Base-by-base conservation (phyloP, 2,797 vertebrate genomes). In the Harpagifer antarcticus region DNA sequence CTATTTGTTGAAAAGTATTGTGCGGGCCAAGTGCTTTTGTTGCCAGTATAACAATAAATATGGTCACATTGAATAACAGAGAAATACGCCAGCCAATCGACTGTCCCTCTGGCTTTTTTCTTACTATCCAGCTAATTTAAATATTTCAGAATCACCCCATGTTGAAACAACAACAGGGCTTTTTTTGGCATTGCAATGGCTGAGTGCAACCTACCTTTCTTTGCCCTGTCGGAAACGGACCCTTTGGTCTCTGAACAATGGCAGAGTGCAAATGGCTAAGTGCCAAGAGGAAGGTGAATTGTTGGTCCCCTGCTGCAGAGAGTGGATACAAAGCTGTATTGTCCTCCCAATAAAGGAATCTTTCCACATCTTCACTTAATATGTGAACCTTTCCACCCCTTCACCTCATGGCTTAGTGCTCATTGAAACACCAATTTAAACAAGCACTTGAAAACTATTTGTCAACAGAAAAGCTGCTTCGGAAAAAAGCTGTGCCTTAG, bases 271-370 rank as follows among this genome's bases (percentile, higher is more conserved):
- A 40, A 52, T 93, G 92, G 92, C 89, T 42, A 56, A 20, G 19
- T 68, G 89, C 93, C 93, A 92, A 91, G 72, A 92, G 90, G 92
- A 94, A 91, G 86, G 86, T 92, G 85, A 88, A 89, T 91, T 89
- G 91, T 92, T 92, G 87, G 76, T 86, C 83, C 49, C 16, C 86
- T 0, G 31, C 66, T 72, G 60, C 58, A 78, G 53, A 88, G 76
- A 77, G 76, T 78, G 81, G 81, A 92, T 92, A 91, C 71, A 69
- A 86, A 78, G 82, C 66, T 66, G 72, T 73, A 87, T 90, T 91
- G 88, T 93, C 75, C 79, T 78, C 65, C 31, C 50, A 58, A 17
- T 57, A 44, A 48, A 68, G 62, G 47, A 75, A 33, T 80, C 63
- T 83, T 74, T 82, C 74, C 75, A 73, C 14, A 63, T 73, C 68